Evolutionary conservation across 2,888 invertebrate species (phyloP).

Genomic region (Melieria picta): DNA sequence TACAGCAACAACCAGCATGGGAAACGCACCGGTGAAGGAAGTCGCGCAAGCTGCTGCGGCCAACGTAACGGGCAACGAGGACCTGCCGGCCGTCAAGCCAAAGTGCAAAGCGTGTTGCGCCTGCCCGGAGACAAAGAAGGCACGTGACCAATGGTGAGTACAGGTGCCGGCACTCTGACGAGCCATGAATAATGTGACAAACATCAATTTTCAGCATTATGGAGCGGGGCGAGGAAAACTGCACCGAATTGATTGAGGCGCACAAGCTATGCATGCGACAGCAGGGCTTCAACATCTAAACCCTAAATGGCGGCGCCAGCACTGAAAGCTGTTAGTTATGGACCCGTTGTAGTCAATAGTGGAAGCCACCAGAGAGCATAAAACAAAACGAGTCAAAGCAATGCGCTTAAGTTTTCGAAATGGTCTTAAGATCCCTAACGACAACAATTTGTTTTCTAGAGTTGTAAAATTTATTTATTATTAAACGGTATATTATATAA

Average conservation of each 20-base stretch:
- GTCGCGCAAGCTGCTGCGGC: conserved; percentile 63
- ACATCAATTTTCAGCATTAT: conserved; percentile 78
- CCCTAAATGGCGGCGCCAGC: neutral
- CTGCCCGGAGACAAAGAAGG: conserved; percentile 94
- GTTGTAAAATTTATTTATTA: no score
- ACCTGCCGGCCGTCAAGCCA: conserved; percentile 68
- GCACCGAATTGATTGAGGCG: conserved; percentile 89
- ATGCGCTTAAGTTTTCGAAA: neutral
- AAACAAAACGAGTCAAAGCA: neutral
- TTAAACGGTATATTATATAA: no score
- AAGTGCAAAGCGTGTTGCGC: conserved; percentile 96
- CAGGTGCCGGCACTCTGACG: neutral
- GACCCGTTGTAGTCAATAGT: no score
- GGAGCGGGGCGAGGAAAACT: conserved; percentile 91
- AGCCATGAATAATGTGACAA: neutral
- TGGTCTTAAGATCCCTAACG: no score
- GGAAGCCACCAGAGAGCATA: neutral
- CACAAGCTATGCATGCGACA: conserved; percentile 97
- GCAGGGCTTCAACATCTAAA: conserved; percentile 92
- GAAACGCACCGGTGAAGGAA: conserved; percentile 69
- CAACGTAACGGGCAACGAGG: conserved; percentile 58
- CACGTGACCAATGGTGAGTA: conserved; percentile 85
- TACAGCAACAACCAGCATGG: conserved; percentile 64
- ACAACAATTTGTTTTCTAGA: no score
- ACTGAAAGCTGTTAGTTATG: neutral